These are phyloP conservation scores for Gasteruption jaculator DNA, from an alignment of 2,888 invertebrate genomes.

Conservation along the genomic window DNA sequence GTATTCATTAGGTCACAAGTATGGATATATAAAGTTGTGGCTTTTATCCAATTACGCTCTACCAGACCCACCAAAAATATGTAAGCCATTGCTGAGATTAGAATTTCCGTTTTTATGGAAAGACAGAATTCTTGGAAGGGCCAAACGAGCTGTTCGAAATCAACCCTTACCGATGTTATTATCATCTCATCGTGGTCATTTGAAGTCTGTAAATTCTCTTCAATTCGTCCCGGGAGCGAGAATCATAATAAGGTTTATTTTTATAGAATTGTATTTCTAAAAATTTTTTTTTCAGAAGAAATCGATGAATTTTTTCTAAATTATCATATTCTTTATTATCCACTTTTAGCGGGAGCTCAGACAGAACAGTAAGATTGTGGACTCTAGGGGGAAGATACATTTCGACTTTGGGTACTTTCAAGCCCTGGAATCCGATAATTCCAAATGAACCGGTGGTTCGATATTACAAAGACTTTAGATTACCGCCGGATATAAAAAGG, in stretches of 20 bases:
- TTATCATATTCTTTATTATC: conserved; percentile 1
- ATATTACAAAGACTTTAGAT: conserved; percentile 53
- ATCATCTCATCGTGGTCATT: conserved; percentile 69
- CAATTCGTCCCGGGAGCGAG: conserved; percentile 64
- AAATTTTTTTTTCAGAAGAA: conserved; percentile 4
- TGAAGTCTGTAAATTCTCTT: conserved; percentile 63
- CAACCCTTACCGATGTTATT: conserved; percentile 65
- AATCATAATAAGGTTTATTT: conserved; percentile 63
- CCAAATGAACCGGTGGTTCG: conserved; percentile 49
- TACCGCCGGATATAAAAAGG: conserved; percentile 72
- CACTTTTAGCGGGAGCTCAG: conserved; percentile 59
- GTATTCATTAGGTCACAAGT: conserved; percentile 57
- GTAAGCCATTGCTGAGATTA: conserved; percentile 62
- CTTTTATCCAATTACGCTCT: conserved; percentile 64
- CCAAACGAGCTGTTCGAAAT: conserved; percentile 61
- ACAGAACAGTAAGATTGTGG: conserved; percentile 74
- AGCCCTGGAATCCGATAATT: conserved; percentile 58
- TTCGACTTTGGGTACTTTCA: conserved; percentile 71
- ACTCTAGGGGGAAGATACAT: conserved; percentile 66
- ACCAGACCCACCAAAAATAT: conserved; percentile 50
- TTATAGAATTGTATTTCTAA: not conserved
- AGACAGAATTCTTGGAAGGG: conserved; percentile 64
- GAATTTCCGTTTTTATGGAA: conserved; percentile 72
- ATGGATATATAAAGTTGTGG: conserved; percentile 80
- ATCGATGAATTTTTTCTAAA: not conserved